A percentile compares a stretch with the other conserved stretches of the same genome.
phyloP scores from a whole-genome alignment of 64 coral and sea anemone species.

The Montipora sp. region DNA sequence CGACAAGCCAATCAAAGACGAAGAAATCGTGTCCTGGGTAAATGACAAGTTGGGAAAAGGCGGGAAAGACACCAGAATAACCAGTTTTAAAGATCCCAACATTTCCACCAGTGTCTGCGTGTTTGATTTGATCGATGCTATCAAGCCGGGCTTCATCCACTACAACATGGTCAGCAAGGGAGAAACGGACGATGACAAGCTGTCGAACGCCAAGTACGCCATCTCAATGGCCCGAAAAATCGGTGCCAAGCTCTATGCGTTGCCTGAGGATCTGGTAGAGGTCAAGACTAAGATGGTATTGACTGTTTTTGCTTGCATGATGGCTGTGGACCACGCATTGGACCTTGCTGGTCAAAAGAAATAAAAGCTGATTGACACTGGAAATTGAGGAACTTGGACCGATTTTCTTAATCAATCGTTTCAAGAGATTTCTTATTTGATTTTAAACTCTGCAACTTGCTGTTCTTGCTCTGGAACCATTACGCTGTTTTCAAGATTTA shows the following conservation, averaged over 20 bases:
- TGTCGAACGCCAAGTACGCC: constrained; percentile 96
- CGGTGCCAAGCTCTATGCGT: constrained; percentile 86
- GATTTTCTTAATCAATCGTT: neutral
- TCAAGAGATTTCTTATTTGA: neutral
- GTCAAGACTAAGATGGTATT: constrained; percentile 97
- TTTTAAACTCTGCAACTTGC: neutral
- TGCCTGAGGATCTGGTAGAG: constrained; percentile 95
- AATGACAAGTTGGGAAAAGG: constrained; percentile 82
- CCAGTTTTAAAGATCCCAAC: constrained; percentile 78
- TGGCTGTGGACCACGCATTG: constrained; percentile 67
- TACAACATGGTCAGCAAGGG: constrained; percentile 58
- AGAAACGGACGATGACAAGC: constrained; percentile 53
- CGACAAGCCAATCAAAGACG: constrained; percentile 84
- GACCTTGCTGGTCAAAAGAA: neutral
- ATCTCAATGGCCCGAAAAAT: constrained; percentile 95
- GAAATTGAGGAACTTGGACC: neutral
- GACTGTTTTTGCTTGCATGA: constrained; percentile 96
- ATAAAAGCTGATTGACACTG: neutral
- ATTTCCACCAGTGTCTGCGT: constrained; percentile 74
- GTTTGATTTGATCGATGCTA: constrained; percentile 90
- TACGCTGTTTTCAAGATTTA: too few relatives aligned
- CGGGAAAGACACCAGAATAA: constrained; percentile 67
- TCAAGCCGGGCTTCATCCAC: constrained; percentile 78
- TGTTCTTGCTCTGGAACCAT: too few relatives aligned
- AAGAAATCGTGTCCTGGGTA: constrained; percentile 80